Evolutionary conservation across 1,140 invertebrate genomes (phyloP), one percentile per base, ranked within the genome.

Genomic region (Bombus polaris): DNA sequence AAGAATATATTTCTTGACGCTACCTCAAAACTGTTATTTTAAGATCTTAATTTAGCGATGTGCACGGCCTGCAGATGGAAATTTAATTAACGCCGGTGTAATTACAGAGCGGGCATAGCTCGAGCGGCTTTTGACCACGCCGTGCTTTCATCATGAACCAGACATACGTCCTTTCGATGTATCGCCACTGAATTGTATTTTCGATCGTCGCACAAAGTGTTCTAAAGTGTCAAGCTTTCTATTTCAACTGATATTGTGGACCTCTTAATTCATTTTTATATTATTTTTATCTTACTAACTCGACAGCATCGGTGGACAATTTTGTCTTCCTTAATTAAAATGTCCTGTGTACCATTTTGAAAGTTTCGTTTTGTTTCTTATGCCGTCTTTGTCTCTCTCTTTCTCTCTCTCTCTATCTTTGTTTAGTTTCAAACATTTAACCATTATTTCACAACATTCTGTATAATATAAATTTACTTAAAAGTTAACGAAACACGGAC

Each of bases 81-180:
- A 84, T 84, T 79, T 84, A 84, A 84, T 84, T 84, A 84, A 84
- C 75, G 66, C 37, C 39, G 32, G 15, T 47, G 66, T 72, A 79
- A 79, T 79, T 84, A 71, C 75, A 70, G 44, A 62, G 66, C 83
- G 8, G 32, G 47, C 37, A 39, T 53, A n/a, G 59, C 39, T 37
- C 15, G 39, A n/a, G 13, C 28, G 47, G n/a, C 65, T 66, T 71
- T 78, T 78, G 82, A 84, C 66, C 65, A 8, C 39, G 25, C 68
- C 37, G 1, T 53, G 39, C 68, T 73, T 42, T 81, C 83, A 73
- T 81, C 18, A 57, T 53, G 42, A 6, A 32, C 9, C 10, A 68
- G 44, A 28, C 18, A 28, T n/a, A 22, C 35, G 68, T 39, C 28
- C 22, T 22, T 65, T 80, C 70, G 66, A 65, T 25, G 32, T 37